phyloP scores from a whole-genome alignment of 2,113 vertebrate species.

The Chaenogobius annularis region DNA sequence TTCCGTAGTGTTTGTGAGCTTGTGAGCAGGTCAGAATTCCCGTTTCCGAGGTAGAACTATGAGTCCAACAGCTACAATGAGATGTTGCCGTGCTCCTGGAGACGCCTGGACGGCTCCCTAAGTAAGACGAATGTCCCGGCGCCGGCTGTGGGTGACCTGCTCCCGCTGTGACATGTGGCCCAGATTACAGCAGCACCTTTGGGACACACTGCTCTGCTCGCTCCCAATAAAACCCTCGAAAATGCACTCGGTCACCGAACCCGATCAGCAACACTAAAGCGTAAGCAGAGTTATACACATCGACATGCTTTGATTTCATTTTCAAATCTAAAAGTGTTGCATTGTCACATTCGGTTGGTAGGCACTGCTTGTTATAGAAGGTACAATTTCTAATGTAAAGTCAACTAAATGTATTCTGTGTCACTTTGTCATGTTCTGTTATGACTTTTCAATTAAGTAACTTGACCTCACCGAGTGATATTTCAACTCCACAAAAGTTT shows the following conservation, averaged over 20 bases:
- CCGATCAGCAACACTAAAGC: not conserved
- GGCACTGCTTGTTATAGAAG: too few species aligned
- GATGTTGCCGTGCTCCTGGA: conserved; percentile 37
- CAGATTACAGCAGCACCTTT: conserved; percentile 45
- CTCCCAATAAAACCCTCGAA: not conserved
- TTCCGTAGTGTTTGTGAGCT: too few species aligned
- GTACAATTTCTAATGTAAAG: not conserved
- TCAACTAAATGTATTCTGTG: not conserved
- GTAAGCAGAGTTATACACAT: conserved; percentile 2
- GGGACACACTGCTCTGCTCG: conserved; percentile 25
- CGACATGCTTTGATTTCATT: not conserved
- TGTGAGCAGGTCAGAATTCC: not conserved
- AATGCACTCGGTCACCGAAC: not conserved
- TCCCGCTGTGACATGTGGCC: conserved; percentile 44
- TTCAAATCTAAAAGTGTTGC: not conserved
- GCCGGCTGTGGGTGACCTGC: conserved; percentile 34
- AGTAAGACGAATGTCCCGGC: conserved; percentile 65
- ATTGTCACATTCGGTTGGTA: too few species aligned
- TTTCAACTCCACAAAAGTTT: not conserved
- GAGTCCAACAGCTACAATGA: conserved; percentile 24
- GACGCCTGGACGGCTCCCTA: conserved; percentile 60
- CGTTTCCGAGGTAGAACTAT: not conserved
- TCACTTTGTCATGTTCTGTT: not conserved
- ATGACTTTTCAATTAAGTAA: not conserved
- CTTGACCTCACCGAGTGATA: not conserved